A percentile compares a stretch with the other conserved stretches of the same genome.
Conservation (phyloP, 2,888 invertebrate species). For the Tipula helvola region DNA sequence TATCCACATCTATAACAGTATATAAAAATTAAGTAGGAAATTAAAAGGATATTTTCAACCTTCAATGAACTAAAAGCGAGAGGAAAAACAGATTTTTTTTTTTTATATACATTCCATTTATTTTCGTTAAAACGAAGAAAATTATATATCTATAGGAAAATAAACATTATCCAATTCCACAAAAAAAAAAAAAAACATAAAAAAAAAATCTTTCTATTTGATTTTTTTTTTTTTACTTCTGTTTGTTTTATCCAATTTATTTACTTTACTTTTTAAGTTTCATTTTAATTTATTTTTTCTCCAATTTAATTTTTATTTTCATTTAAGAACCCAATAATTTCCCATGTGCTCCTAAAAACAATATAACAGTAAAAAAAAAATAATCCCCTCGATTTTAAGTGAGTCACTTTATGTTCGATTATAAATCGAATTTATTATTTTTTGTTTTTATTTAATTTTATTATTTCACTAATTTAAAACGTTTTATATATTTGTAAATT, state of each 20-base stretch:
- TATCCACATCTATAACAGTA: not conserved
- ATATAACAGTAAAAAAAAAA: not conserved
- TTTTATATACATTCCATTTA: not conserved
- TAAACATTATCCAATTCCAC: slow-evolving; percentile 6
- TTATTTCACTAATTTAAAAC: not conserved
- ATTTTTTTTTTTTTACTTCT: slow-evolving; percentile 13
- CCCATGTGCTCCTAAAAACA: not conserved
- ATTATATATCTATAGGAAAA: not conserved
- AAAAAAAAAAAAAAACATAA: not conserved
- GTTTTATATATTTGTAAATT: not conserved
- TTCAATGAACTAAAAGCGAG: not conserved
- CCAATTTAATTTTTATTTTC: slow-evolving; percentile 34
- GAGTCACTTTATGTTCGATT: slow-evolving; percentile 8
- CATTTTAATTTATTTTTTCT: slow-evolving; percentile 33
- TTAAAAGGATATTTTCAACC: not conserved
- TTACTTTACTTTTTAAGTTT: slow-evolving; percentile 32
- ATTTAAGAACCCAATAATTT: slow-evolving; percentile 27
- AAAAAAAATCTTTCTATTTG: not conserved
- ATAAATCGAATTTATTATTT: not conserved
- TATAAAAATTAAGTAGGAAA: not conserved
- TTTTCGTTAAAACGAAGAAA: not conserved
- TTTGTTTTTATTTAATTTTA: not conserved
- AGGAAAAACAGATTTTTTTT: not conserved
- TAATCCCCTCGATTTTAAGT: slow-evolving; percentile 9
- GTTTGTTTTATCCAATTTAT: slow-evolving; percentile 44